Conservation (phyloP, 1,140 invertebrate genomes). For the Limonius californicus region DNA sequence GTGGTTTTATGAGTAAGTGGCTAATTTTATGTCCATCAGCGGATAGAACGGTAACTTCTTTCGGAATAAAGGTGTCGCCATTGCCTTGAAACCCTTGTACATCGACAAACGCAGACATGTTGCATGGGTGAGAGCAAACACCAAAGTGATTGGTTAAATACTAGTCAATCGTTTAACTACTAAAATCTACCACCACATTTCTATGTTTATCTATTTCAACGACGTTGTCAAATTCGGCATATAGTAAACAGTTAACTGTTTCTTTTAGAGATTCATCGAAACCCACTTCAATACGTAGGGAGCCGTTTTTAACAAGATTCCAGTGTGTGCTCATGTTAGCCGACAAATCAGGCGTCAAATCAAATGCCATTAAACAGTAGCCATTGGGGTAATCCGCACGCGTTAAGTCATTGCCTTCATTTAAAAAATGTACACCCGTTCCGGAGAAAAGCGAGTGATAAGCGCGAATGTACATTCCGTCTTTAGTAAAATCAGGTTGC, state of each 20-base stretch:
- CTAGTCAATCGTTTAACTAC: slow-evolving; percentile 15
- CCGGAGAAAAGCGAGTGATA: slow-evolving; percentile 45
- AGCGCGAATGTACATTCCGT: slow-evolving; percentile 27
- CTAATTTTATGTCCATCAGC: background rate
- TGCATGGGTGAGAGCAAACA: background rate
- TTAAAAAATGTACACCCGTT: slow-evolving; percentile 38
- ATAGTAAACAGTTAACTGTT: slow-evolving; percentile 42
- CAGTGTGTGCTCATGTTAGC: slow-evolving; percentile 26
- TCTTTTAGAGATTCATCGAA: slow-evolving; percentile 34
- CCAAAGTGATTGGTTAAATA: background rate
- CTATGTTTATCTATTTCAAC: slow-evolving; percentile 39
- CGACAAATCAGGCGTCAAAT: slow-evolving; percentile 45
- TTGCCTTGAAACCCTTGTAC: background rate
- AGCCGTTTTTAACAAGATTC: slow-evolving; percentile 40
- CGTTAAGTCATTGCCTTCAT: slow-evolving; percentile 34
- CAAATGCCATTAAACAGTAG: slow-evolving; percentile 37
- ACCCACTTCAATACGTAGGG: slow-evolving; percentile 37
- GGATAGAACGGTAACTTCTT: background rate
- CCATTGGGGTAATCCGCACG: slow-evolving; percentile 30
- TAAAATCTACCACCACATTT: slow-evolving; percentile 37
- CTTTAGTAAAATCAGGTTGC: slow-evolving; percentile 27
- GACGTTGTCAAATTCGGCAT: slow-evolving; percentile 41
- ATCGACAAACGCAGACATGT: background rate
- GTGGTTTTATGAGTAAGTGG: background rate
- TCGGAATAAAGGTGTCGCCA: background rate